These are phyloP conservation scores for Ernsta delagoae DNA, from an alignment of 2,888 invertebrate species.

Conservation along the genomic window DNA sequence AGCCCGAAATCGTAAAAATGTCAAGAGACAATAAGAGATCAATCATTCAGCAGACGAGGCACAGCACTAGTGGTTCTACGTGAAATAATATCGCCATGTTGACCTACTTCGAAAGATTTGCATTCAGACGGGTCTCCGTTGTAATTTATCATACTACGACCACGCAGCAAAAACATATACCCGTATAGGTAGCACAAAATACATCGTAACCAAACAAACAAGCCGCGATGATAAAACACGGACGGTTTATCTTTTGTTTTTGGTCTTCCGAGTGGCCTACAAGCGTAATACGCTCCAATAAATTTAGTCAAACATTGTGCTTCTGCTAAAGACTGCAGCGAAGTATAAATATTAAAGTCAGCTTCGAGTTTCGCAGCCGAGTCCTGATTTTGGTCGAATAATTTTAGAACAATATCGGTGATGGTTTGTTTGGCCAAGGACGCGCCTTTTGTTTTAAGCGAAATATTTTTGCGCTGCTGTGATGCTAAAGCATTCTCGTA, in stretches of 20 bases:
- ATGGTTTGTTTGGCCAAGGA: constrained; percentile 1
- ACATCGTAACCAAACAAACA: constrained; percentile 39
- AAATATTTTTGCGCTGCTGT: constrained; percentile 5
- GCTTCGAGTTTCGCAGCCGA: constrained; percentile 13
- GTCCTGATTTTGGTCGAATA: constrained; percentile 33
- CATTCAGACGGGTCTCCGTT: constrained; percentile 68
- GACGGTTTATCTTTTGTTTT: constrained; percentile 49
- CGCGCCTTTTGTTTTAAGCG: background rate
- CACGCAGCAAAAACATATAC: constrained; percentile 58
- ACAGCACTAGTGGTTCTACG: constrained; percentile 67
- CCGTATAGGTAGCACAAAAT: constrained; percentile 32
- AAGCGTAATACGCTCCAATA: constrained; percentile 39
- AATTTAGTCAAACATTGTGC: constrained; percentile 40
- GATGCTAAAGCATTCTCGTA: background rate
- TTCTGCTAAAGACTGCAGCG: constrained; percentile 31
- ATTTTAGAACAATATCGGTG: constrained; percentile 21
- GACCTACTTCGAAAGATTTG: constrained; percentile 81
- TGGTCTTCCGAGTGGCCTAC: constrained; percentile 45
- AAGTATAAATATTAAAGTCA: constrained; percentile 33
- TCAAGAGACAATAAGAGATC: constrained; percentile 63
- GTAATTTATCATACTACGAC: constrained; percentile 78
- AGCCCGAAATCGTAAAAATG: constrained; percentile 49
- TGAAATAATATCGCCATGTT: constrained; percentile 72
- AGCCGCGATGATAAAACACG: constrained; percentile 47
- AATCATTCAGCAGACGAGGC: constrained; percentile 72